Conservation (phyloP, 2,113 vertebrate genomes). For the Oostethus manadensis region DNA sequence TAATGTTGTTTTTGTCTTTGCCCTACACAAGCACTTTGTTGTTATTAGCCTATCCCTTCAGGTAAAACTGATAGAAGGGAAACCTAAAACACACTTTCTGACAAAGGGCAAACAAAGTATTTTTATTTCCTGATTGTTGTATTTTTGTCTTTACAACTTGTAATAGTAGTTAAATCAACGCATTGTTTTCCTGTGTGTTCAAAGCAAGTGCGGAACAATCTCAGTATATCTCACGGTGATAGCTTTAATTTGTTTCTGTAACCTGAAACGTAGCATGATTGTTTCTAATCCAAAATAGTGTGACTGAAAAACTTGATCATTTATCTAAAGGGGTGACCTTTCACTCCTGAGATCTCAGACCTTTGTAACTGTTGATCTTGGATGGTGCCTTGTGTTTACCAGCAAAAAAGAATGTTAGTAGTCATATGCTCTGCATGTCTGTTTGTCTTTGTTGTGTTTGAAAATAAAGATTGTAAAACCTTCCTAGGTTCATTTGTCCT, state of each 20-base stretch:
- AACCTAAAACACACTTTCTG: slow-evolving; percentile 25
- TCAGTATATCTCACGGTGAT: no score
- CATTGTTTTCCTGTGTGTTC: slow-evolving; percentile 2
- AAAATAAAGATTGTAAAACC: slow-evolving; percentile 44
- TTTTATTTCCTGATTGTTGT: slow-evolving; percentile 1
- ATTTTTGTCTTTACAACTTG: neutral
- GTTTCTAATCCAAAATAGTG: neutral
- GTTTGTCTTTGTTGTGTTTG: slow-evolving; percentile 38
- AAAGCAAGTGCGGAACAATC: neutral
- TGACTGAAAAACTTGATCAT: neutral
- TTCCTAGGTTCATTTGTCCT: slow-evolving; percentile 3
- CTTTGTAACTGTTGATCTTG: slow-evolving; percentile 61
- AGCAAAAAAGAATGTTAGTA: slow-evolving; percentile 2
- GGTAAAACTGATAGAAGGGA: slow-evolving; percentile 7
- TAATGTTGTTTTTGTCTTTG: slow-evolving; percentile 15
- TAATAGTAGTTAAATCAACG: neutral
- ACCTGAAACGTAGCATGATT: no score
- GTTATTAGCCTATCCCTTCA: slow-evolving; percentile 9
- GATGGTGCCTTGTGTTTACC: slow-evolving; percentile 12
- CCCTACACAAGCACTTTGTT: slow-evolving; percentile 47
- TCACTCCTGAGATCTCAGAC: slow-evolving; percentile 43
- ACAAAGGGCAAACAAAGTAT: slow-evolving; percentile 2
- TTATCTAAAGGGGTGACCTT: slow-evolving; percentile 48
- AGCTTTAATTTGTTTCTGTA: no score
- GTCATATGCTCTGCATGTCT: slow-evolving; percentile 2